Evolutionary conservation across 2,797 vertebrate species (phyloP).

Genomic region (Nannoperca australis): DNA sequence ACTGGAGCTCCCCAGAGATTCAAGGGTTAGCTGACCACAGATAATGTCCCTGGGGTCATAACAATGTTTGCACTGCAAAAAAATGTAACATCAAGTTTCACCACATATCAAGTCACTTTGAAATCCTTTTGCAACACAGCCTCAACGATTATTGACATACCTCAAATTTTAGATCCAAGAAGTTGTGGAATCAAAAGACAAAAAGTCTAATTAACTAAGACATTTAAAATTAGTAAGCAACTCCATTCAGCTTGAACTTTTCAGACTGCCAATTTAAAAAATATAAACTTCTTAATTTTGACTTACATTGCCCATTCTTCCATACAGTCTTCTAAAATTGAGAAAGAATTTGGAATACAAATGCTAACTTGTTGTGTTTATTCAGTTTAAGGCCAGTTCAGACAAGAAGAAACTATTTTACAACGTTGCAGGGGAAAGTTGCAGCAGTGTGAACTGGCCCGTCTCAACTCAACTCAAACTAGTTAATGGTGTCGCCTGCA

Average conservation of each 20-base stretch:
- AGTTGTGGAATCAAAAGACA: neutral
- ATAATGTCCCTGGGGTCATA: constrained; percentile 45
- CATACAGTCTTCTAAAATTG: neutral
- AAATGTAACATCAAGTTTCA: neutral
- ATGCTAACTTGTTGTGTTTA: neutral
- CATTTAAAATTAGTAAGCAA: neutral
- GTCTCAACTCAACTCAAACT: too few species aligned
- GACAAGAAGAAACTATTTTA: too few species aligned
- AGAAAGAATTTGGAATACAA: neutral
- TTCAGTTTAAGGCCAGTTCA: too few species aligned
- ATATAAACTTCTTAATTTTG: neutral
- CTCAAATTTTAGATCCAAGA: neutral
- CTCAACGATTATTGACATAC: neutral
- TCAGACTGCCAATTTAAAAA: neutral
- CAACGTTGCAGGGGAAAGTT: too few species aligned
- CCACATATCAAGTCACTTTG: neutral
- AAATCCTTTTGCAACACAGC: neutral
- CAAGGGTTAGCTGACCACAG: constrained; percentile 46
- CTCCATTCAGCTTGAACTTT: neutral
- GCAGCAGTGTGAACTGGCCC: too few species aligned
- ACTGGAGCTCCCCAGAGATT: constrained; percentile 31
- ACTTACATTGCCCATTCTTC: neutral
- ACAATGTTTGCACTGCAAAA: constrained; percentile 13
- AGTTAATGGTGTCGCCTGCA: too few species aligned
- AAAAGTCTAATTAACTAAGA: neutral